Percentiles rank a stretch among this genome's conserved stretches.
These are phyloP conservation scores for Dendrolimus punctatus DNA, from an alignment of 1,140 invertebrate genomes.

Conservation along the genomic window DNA sequence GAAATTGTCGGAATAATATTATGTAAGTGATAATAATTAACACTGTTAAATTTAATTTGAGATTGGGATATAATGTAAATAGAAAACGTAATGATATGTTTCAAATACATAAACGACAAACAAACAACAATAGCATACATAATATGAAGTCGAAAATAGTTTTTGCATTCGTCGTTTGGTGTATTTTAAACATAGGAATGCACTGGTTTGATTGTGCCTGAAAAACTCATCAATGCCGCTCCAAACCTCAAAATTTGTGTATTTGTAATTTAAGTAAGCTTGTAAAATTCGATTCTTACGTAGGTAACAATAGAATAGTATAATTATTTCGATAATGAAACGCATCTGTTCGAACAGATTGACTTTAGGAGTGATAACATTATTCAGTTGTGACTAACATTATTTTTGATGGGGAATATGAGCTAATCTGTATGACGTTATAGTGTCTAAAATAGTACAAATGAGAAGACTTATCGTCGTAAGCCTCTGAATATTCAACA, in stretches of 20 bases:
- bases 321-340: conserved; percentile 46
- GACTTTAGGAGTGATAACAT: conserved; percentile 68
- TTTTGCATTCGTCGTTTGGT: conserved; percentile 29
- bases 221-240: conserved; percentile 68
- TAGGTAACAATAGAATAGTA: conserved; percentile 48
- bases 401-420: conserved; percentile 62
- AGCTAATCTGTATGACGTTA: conserved; percentile 67
- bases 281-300: conserved; percentile 43
- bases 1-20: no score
- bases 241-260: conserved; percentile 69
- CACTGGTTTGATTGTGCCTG: conserved; percentile 68
- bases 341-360: conserved; percentile 38
- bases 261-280: conserved; percentile 57
- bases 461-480: conserved; percentile 74
- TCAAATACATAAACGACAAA: conserved; percentile 19
- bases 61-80: not conserved
- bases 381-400: conserved; percentile 67
- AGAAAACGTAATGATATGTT: conserved; percentile 12
- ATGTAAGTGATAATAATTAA: not conserved
- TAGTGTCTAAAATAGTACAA: conserved; percentile 74
- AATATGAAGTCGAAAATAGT: not conserved
- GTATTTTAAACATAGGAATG: conserved; percentile 61
- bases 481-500: conserved; percentile 69
- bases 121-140: not conserved
- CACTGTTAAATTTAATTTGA: not conserved